Conservation (phyloP, 2,113 vertebrate genomes). For the Hyperopisus bebe region DNA sequence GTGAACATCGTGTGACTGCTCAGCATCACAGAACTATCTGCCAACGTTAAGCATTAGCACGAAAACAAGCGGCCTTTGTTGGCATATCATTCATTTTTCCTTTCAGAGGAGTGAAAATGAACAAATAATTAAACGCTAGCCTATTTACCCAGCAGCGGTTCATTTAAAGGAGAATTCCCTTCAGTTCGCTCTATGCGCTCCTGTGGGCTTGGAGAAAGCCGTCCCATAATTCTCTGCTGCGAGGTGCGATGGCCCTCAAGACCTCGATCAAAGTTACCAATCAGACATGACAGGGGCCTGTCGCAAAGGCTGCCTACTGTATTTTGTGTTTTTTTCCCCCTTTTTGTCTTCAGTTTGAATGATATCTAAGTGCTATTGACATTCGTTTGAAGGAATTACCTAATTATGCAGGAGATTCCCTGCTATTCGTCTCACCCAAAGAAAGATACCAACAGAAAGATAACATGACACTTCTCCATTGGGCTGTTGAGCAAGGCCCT, state of each 20-base stretch:
- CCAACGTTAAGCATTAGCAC: not conserved
- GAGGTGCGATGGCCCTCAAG: not conserved
- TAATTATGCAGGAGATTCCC: constrained; percentile 7
- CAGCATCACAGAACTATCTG: not conserved
- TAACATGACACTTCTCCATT: not conserved
- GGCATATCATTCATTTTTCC: not conserved
- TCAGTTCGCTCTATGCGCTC: not conserved
- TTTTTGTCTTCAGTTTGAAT: not conserved
- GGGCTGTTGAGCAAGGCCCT: not conserved
- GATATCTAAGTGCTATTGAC: constrained; percentile 12
- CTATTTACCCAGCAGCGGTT: not conserved
- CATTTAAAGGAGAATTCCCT: not conserved
- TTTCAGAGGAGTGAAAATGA: not conserved
- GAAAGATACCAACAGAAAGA: not conserved
- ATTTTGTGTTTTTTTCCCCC: not conserved
- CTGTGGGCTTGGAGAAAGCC: not conserved
- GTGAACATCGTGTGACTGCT: not conserved
- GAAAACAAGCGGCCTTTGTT: not conserved
- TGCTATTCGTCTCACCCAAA: not conserved
- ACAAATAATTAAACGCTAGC: not conserved
- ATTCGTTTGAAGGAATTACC: not conserved
- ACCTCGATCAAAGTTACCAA: not conserved
- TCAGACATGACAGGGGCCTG: not conserved
- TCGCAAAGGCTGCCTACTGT: not conserved
- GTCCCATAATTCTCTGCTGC: not conserved